Evolutionary conservation across 2,888 invertebrate genomes (phyloP).

Genomic region (Spodoptera picta): DNA sequence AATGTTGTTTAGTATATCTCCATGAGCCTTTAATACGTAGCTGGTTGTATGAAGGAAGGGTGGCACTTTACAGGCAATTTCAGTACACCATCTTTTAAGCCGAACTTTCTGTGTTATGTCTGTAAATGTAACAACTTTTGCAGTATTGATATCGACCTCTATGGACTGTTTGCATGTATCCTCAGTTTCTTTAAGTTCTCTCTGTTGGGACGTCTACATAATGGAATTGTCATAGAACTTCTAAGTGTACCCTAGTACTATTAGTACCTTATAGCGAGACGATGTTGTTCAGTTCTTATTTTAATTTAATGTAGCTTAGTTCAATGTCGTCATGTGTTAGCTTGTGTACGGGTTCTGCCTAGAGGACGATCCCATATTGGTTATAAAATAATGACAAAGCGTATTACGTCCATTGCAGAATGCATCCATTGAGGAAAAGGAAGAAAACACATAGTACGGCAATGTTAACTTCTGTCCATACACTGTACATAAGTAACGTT

Average conservation of each 20-base stretch:
- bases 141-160: conserved; percentile 38
- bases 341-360: conserved; percentile 62
- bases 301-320: conserved; percentile 75
- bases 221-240: conserved; percentile 56
- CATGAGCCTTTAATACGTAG: conserved; percentile 72
- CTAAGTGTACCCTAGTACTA: conserved; percentile 60
- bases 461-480: conserved; percentile 76
- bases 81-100: conserved; percentile 60
- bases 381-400: conserved; percentile 72
- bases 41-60: conserved; percentile 68
- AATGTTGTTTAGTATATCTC: conserved; percentile 83
- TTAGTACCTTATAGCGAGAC: conserved; percentile 58
- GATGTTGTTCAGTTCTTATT: conserved; percentile 59
- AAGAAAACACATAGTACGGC: conserved; percentile 82
- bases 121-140: conserved; percentile 47
- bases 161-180: conserved; percentile 75
- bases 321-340: conserved; percentile 83
- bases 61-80: conserved; percentile 65
- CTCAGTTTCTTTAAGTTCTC: conserved; percentile 63
- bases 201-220: conserved; percentile 54
- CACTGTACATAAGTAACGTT: conserved; percentile 60
- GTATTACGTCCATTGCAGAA: conserved; percentile 87
- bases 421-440: conserved; percentile 81
- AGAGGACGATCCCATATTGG: conserved; percentile 55
- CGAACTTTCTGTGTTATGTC: conserved; percentile 54